phyloP scores from a whole-genome alignment of 2,113 vertebrate genomes.

The Synchiropus splendidus region DNA sequence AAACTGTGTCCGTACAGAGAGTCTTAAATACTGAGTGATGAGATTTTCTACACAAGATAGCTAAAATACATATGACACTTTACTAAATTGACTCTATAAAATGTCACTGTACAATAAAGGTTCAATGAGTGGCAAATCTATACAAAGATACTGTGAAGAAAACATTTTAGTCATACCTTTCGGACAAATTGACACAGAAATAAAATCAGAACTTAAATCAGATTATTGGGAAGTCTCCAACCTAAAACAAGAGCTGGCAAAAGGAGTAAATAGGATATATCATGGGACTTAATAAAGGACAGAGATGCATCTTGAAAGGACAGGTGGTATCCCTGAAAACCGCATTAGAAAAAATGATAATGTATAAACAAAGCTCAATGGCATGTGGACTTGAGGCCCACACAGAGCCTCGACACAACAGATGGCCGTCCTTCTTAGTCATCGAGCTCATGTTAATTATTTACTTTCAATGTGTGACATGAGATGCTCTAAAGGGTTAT shows the following conservation, averaged over 20 bases:
- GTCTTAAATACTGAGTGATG: constrained; percentile 55
- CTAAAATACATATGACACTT: constrained; percentile 62
- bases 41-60: constrained; percentile 53
- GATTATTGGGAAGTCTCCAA: constrained; percentile 28
- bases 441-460: neutral
- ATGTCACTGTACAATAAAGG: constrained; percentile 64
- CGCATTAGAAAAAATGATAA: constrained; percentile 17
- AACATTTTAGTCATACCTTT: constrained; percentile 44
- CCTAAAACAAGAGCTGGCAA: constrained; percentile 14
- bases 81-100: constrained; percentile 57
- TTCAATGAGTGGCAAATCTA: constrained; percentile 54
- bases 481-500: constrained; percentile 21
- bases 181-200: constrained; percentile 50
- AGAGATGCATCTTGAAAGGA: constrained; percentile 17
- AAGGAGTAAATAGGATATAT: constrained; percentile 38
- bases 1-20: constrained; percentile 50
- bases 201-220: constrained; percentile 36
- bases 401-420: constrained; percentile 1
- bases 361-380: neutral
- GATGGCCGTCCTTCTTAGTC: neutral
- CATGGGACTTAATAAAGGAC: constrained; percentile 34
- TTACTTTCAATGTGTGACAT: constrained; percentile 1
- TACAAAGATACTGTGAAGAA: constrained; percentile 59
- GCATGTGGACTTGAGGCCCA: neutral
- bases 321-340: constrained; percentile 6